Base-by-base conservation (phyloP, 2,113 vertebrate species). In the Nothocercus julius region DNA sequence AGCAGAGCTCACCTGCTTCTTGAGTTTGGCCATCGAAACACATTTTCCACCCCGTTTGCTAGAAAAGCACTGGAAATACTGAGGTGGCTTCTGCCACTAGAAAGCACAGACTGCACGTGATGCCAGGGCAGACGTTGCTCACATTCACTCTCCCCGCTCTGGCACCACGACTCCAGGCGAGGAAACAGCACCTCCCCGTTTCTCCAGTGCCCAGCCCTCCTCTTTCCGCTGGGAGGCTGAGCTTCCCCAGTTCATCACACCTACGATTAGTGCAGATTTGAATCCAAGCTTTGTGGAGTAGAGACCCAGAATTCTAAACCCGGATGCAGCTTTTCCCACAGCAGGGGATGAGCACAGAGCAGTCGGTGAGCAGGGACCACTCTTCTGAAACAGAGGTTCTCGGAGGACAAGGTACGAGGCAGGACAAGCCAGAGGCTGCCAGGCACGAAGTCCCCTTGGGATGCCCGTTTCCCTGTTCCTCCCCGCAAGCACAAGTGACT, bases 401-500 rank as follows among this genome's bases (percentile, higher is more conserved):
- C 34, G 2, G 40, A 92, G 19, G 25, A 82, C 22, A 69, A 69
- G 3, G 8, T 21, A 7, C 3, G 18, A 92, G 18, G 44, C 11
- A 75, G 34, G 42, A 68, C 24, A 82, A 36, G 75, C 34, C 58
- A 82, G 61, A 40, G 38, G 80, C 80, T 0, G 1, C 45, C 49
- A 91, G 66, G 44, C 36, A 93, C 13, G 22, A 40, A 0, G 0
- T 76, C 74, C 83, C 88, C 78, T 59, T 66, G 79, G 76, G 90
- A 94, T 4, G 9, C 42, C 34, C 40, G 30, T 85, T 91, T 36
- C n/a, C 30, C n/a, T 58, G 42, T 54, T 30, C 44, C 72, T 54
- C 34, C 34, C 83, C 80, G 58, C 92, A 90, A 95, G 72, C 45
- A 62, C 34, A 58, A 93, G 47, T 9, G 40, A 89, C 63, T 82